Conservation (phyloP, 2,797 vertebrate species). For the Takifugu rubripes region DNA sequence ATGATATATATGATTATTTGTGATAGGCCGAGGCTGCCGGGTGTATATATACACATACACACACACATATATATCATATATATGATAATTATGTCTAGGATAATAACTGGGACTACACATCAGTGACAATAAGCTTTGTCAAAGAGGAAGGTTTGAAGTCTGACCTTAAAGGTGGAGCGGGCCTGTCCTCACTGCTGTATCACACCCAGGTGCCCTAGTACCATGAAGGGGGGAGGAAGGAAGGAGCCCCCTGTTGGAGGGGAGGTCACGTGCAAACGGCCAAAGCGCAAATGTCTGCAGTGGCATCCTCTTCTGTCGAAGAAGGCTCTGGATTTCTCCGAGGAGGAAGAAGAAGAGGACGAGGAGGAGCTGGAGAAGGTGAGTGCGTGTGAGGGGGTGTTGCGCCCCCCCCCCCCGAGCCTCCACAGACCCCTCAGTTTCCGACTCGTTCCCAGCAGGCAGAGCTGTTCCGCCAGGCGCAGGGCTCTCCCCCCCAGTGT, state of each 20-base stretch:
- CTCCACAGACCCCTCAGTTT: not conserved
- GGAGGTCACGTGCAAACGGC: constrained; percentile 89
- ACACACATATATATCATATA: too few relatives aligned
- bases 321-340: constrained; percentile 94
- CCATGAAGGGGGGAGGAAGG: constrained; percentile 96
- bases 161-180: too few relatives aligned
- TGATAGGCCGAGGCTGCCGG: too few relatives aligned
- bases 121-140: too few relatives aligned
- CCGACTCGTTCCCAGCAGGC: constrained; percentile 48
- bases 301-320: constrained; percentile 98
- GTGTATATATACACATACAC: too few relatives aligned
- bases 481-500: constrained; percentile 75
- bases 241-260: constrained; percentile 89
- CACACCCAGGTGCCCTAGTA: constrained; percentile 79
- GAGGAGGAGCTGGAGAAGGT: constrained; percentile 96
- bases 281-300: constrained; percentile 97
- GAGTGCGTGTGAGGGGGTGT: constrained; percentile 16
- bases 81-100: too few relatives aligned
- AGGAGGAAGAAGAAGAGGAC: constrained; percentile 96
- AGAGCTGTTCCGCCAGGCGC: constrained; percentile 54
- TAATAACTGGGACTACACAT: too few relatives aligned
- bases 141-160: too few relatives aligned
- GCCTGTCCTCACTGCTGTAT: constrained; percentile 1
- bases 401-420: not conserved
- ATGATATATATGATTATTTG: too few relatives aligned